Percentiles rank a stretch among this genome's conserved stretches.
These are phyloP conservation scores for Poecile montanus DNA, from an alignment of 2,797 vertebrate genomes.

Conservation along the genomic window DNA sequence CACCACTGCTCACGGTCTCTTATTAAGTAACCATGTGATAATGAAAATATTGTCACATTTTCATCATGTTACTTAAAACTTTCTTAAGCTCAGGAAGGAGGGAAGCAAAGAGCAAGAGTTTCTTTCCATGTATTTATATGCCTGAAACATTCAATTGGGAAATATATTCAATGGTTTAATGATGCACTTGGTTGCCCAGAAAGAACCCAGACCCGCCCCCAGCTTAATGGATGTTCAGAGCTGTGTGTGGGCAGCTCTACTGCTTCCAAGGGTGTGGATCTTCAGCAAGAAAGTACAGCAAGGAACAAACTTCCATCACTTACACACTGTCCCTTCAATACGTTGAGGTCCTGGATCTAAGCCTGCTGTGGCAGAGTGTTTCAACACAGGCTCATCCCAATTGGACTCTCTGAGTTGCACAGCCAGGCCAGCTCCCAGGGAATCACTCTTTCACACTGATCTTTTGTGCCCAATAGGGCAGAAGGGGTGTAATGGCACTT, in stretches of 20 bases:
- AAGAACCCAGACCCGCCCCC: background rate
- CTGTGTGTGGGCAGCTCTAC: background rate
- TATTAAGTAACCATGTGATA: background rate
- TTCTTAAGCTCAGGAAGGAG: background rate
- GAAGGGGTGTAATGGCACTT: background rate
- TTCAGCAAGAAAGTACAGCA: background rate
- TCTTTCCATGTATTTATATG: background rate
- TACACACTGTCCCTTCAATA: background rate
- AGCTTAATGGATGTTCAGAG: background rate
- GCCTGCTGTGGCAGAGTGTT: background rate
- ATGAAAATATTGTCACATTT: background rate
- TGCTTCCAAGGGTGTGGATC: background rate
- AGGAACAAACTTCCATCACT: background rate
- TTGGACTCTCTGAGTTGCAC: background rate
- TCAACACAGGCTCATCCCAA: background rate
- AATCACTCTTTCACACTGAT: background rate
- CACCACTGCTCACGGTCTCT: background rate
- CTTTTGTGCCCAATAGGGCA: background rate
- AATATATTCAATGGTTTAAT: background rate
- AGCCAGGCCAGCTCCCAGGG: background rate
- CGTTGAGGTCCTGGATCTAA: background rate
- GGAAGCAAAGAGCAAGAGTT: background rate
- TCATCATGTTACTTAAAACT: background rate
- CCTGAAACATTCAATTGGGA: background rate
- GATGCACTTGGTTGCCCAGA: background rate